These are phyloP conservation scores for Mixornis gularis DNA, from an alignment of 2,113 vertebrate species.

Conservation along the genomic window DNA sequence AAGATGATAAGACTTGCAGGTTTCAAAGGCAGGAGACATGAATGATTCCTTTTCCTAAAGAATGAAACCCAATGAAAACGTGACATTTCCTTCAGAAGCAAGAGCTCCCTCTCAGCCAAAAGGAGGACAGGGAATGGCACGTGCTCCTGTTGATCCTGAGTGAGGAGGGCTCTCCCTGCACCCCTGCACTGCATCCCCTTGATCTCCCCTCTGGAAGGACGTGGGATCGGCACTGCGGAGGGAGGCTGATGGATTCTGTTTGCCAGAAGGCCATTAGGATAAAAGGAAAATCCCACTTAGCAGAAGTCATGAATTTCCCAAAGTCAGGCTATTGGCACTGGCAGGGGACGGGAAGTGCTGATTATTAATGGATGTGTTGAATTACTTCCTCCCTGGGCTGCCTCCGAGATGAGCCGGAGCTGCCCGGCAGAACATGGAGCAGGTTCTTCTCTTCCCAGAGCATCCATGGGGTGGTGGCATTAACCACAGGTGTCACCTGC, in stretches of 20 bases:
- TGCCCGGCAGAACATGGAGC: background rate
- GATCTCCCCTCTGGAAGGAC: background rate
- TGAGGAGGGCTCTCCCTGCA: background rate
- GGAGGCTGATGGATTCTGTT: background rate
- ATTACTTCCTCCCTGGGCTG: background rate
- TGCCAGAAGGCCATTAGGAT: background rate
- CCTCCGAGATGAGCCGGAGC: background rate
- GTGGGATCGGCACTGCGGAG: rapidly evolving
- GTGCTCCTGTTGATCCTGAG: background rate
- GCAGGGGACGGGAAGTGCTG: background rate
- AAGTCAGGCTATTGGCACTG: background rate
- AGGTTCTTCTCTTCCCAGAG: background rate
- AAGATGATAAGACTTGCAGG: background rate
- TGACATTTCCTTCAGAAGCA: background rate
- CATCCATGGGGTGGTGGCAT: rapidly evolving
- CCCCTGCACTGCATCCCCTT: background rate
- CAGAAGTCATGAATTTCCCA: background rate
- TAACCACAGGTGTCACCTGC: background rate
- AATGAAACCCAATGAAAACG: background rate
- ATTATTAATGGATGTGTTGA: background rate
- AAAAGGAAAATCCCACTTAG: background rate
- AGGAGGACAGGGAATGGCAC: background rate
- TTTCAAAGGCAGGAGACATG: slow-evolving; percentile 12
- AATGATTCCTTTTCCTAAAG: slow-evolving; percentile 20
- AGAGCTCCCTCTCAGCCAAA: background rate